Conservation (phyloP, 2,888 invertebrate genomes). For the Platycheirus albimanus region DNA sequence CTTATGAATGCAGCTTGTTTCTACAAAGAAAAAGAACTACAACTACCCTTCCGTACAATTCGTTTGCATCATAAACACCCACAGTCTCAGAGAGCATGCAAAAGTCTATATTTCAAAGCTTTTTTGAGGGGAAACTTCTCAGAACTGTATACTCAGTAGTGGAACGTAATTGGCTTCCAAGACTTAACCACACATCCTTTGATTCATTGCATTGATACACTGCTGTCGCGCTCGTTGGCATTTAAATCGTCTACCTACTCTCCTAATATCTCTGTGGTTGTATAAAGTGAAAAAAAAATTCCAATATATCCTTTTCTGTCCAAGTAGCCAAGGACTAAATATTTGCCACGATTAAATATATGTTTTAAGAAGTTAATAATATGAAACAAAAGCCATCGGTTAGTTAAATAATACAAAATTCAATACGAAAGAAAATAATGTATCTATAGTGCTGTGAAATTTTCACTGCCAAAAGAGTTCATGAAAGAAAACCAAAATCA, state of each 20-base stretch:
- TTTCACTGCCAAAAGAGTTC: constrained; percentile 34
- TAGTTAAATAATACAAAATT: background rate
- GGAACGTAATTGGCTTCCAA: constrained; percentile 32
- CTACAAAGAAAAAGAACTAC: no score
- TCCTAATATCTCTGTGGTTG: constrained; percentile 59
- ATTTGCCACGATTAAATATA: no score
- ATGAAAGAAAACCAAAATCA: constrained; percentile 57
- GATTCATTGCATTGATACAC: constrained; percentile 57
- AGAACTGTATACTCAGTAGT: background rate
- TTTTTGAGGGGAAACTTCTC: constrained; percentile 18
- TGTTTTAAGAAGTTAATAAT: no score
- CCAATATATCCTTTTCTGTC: constrained; percentile 15
- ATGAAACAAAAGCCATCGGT: no score
- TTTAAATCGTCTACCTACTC: constrained; percentile 61
- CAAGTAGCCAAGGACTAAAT: no score
- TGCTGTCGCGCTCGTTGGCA: constrained; percentile 52
- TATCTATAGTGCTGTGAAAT: constrained; percentile 46
- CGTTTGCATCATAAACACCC: background rate
- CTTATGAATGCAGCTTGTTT: background rate
- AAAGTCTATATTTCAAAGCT: constrained; percentile 13
- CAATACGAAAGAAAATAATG: background rate
- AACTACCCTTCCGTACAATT: background rate
- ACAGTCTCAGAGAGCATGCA: background rate
- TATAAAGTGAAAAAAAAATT: constrained; percentile 7
- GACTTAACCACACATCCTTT: constrained; percentile 37